Evolutionary conservation across 2,113 vertebrate genomes (phyloP).

Genomic region (Gallinago paraguaiae): DNA sequence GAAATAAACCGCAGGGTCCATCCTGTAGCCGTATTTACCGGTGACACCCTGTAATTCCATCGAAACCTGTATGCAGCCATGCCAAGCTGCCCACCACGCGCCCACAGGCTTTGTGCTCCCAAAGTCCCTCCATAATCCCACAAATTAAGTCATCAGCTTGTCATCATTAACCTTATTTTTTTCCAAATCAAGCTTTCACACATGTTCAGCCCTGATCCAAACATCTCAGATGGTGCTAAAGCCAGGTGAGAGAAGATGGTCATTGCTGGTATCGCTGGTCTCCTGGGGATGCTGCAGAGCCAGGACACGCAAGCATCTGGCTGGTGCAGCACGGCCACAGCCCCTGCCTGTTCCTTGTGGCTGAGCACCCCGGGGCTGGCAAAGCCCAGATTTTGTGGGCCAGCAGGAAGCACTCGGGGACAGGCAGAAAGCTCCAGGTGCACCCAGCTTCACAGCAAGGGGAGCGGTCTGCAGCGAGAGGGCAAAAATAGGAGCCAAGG

Average conservation of each 20-base stretch:
- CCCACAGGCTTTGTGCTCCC: background rate
- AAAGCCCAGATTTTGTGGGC: background rate
- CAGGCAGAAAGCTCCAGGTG: background rate
- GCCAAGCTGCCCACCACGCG: background rate
- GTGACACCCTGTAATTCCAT: background rate
- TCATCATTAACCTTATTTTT: background rate
- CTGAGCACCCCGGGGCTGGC: background rate
- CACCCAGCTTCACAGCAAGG: background rate
- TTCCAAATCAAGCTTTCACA: background rate
- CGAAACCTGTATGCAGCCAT: rapidly evolving
- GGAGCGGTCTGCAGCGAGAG: background rate
- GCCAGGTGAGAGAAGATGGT: background rate
- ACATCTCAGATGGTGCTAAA: background rate
- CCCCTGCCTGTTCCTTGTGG: background rate
- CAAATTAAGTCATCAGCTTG: background rate
- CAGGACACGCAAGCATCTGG: rapidly evolving
- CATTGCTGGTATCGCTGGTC: background rate
- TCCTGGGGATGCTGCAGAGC: background rate
- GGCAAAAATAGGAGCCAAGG: background rate
- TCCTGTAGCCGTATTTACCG: background rate
- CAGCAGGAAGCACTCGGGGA: background rate
- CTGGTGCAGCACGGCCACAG: rapidly evolving
- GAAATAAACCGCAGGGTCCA: background rate
- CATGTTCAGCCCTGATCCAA: background rate
- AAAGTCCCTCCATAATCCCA: background rate